Evolutionary conservation across 1,140 invertebrate species (phyloP), one percentile per base, ranked within the genome.

Genomic region (Hyles euphorbiae): DNA sequence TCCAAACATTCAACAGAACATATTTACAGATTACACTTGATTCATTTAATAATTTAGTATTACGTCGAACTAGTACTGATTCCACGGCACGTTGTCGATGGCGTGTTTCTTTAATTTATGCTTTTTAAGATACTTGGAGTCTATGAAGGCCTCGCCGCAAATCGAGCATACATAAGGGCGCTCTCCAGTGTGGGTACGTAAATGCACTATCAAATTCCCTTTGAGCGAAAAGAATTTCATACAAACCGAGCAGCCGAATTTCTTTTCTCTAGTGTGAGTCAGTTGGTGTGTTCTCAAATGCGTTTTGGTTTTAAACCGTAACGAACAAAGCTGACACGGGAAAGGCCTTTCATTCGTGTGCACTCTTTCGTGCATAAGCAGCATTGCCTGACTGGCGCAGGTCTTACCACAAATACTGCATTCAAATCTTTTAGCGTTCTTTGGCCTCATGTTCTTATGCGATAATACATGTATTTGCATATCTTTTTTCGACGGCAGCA

Each of bases 101-200:
- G 86, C 60, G 78, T 90, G 89, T 58, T 88, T 85, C 60, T 87
- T 84, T 62, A 85, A 66, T 58, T 89, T 90, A 55, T 90, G 89
- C 44, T 90, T 90, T 51, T 89, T 90, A 45, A 90, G 72, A 75
- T 90, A 90, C 68, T 90, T 90, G 1, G 89, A 90, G 59, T 90
- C 89, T 61, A 90, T 90, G 53, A 88, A 90, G 1, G 88, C 85
- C 62, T 92, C 90, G 5, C 90, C 90, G 78, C 93, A 94, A n/a
- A 92, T 78, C 43, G 90, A 87, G 68, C 93, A 94, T 9, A 90
- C 87, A 78, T 92, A 93, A 0, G 93, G 93, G 5, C 92, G 64
- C 71, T 93, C 93, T 0, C 92, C 90, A 0, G 91, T 91, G 56
- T 92, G 91, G 1, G 89, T 89, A 12, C 89, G 56, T 58, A 90